Percentiles rank a stretch among this genome's conserved stretches.
phyloP scores from a whole-genome alignment of 2,113 vertebrate species.

The Corapipo altera region DNA sequence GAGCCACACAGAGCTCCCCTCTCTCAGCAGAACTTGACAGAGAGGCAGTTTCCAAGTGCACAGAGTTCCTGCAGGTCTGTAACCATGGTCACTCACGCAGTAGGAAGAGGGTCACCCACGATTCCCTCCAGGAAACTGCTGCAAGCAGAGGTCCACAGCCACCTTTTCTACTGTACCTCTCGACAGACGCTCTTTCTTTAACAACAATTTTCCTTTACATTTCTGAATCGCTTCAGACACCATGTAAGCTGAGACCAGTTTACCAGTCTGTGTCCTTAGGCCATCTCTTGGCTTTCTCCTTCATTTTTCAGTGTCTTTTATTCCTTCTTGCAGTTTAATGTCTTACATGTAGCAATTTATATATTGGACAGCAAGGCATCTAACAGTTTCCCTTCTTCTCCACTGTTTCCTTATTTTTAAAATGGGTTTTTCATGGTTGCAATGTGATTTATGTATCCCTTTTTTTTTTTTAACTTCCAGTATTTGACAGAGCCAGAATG shows the following conservation, averaged over 20 bases:
- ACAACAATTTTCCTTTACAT: neutral
- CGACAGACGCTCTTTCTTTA: neutral
- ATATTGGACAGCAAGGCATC: neutral
- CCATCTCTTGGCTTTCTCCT: neutral
- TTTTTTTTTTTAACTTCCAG: neutral
- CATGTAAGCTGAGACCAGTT: neutral
- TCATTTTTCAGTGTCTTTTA: neutral
- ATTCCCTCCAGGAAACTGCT: neutral
- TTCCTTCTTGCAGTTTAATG: neutral
- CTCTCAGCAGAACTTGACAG: neutral
- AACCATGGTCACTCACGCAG: fast-evolving
- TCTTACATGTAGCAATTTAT: neutral
- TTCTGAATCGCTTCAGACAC: neutral
- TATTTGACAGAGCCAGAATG: neutral
- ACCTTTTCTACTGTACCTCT: neutral
- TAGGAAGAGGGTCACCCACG: neutral
- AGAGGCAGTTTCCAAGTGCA: neutral
- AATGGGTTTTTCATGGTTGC: neutral
- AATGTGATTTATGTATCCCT: neutral
- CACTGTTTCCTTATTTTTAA: neutral
- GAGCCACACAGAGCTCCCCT: neutral
- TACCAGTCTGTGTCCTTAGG: neutral
- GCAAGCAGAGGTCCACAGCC: neutral
- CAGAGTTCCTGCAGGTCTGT: neutral
- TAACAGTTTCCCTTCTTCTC: neutral